Percentiles rank a stretch among this genome's conserved stretches.
Evolutionary conservation across 2,888 invertebrate genomes (phyloP).

Genomic region (Xylota segnis): DNA sequence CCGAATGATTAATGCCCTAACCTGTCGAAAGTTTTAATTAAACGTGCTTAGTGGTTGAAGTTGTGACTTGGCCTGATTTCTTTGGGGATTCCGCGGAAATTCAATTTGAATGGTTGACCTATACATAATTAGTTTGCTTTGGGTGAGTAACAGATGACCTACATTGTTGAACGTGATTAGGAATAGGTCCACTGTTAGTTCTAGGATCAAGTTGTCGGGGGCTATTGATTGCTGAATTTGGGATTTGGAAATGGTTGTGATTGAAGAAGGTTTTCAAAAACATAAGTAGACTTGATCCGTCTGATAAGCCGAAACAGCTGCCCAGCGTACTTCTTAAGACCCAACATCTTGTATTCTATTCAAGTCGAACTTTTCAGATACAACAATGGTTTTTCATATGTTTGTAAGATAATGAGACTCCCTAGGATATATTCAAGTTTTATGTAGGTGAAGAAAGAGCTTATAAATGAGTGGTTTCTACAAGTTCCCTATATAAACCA

Average conservation of each 20-base stretch:
- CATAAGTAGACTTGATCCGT: too few species aligned
- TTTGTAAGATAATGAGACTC: too few species aligned
- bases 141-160: not conserved
- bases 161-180: not conserved
- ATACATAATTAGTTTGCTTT: slow-evolving; percentile 28
- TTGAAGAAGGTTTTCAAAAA: not conserved
- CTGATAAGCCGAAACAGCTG: too few species aligned
- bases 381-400: too few species aligned
- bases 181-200: not conserved
- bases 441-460: too few species aligned
- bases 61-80: slow-evolving; percentile 37
- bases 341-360: too few species aligned
- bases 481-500: too few species aligned
- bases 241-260: not conserved
- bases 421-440: too few species aligned
- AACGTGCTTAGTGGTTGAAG: slow-evolving; percentile 57
- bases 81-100: slow-evolving; percentile 9
- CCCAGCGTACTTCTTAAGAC: too few species aligned
- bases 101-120: slow-evolving; percentile 55
- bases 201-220: not conserved
- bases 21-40: slow-evolving; percentile 67
- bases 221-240: not conserved
- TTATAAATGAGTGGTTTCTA: too few species aligned
- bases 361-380: too few species aligned
- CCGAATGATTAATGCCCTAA: slow-evolving; percentile 61